Base-by-base conservation (phyloP, 2,113 vertebrate genomes). In the Notothenia coriiceps region DNA sequence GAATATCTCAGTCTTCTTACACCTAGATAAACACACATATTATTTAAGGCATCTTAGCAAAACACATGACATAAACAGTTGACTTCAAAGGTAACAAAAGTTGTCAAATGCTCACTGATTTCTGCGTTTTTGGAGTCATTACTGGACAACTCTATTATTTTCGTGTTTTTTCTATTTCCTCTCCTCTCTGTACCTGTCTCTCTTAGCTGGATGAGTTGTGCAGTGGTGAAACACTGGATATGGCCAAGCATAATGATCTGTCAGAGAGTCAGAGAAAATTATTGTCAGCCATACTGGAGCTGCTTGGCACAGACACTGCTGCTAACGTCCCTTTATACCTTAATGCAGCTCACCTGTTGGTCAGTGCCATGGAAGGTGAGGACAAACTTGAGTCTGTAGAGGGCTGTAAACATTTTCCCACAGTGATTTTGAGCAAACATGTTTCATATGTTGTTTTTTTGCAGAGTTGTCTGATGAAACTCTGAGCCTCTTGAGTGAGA, bases 361-460 rank as follows among this genome's bases (percentile, higher is more conserved):
- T 97, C 90, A 96, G 95, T 44, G 96, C 97, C 5, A 12, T 97
- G 65, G 95, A 97, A 89, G 98, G 97, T 98, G 90, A 91, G 87
- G 18, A 14, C 10, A 51, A 66, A 50, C 22, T 50, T 10, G 22
- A 5, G 15, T 43, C 49, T 54, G 5, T 55, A 50, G 7, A 15
- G 3, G 9, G 9, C 46, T 20, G 10, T 35, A 60, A 1, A 49
- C 22, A n/a, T 52, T 62, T 51, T 22, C 13, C 2, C 10, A 4
- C 10, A 22, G n/a, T 54, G 29, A 13, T 51, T 29, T 33, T 54
- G 3, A 52, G 11, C 11, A 29, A 29, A 29, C 52, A 10, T 54
- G 22, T 81, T 9, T 25, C 59, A 3, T 82, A 0, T 64, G 25
- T 84, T 14, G 52, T 64, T 49, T 73, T 22, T 54, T 51, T 68